Base-by-base conservation (phyloP, 2,797 vertebrate genomes). In the Atherinosoma microstoma region DNA sequence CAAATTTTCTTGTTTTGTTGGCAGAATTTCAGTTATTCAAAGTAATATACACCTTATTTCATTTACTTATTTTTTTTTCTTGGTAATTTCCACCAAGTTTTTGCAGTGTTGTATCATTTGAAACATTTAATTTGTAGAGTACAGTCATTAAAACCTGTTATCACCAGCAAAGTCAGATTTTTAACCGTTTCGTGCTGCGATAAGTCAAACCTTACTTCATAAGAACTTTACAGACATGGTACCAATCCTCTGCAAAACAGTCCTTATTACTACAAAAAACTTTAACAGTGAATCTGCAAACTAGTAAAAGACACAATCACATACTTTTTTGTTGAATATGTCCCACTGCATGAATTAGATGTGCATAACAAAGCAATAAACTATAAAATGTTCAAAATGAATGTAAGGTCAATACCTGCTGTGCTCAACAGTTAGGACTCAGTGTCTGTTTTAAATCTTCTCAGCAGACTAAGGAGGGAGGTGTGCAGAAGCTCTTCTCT, bases 381-480 rank as follows among this genome's bases (percentile, higher is more conserved):
- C 18, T 58, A 36, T 15, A 34, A 47, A 24, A 27, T 59, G 58
- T 51, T 18, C 18, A 49, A 0, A 13, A n/a, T 63, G 30, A 35
- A 54, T 73, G 64, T 69, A 30, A 67, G 53, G 30, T 73, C 68
- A 40, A 22, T 38, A 35, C 30, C n/a, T 18, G 42, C 53, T 45
- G 18, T 38, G 49, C 69, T 67, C 42, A 77, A 20, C 38, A 64
- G 32, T 35, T 54, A 64, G 38, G 58, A 38, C 47, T 64, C 29
- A 53, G 15, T 49, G 13, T 64, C 62, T 73, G 49, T 73, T 75
- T 83, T 75, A 47, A 58, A 64, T 79, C 12, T 67, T 49, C 57
- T 54, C 67, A 66, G 38, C 66, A 42, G 35, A 13, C 34, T 1
- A 11, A 62, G 22, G 34, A 74, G 47, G 45, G n/a, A 79, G 29